phyloP scores from a whole-genome alignment of 1,140 invertebrate species.

The Trichonephila clavipes region DNA sequence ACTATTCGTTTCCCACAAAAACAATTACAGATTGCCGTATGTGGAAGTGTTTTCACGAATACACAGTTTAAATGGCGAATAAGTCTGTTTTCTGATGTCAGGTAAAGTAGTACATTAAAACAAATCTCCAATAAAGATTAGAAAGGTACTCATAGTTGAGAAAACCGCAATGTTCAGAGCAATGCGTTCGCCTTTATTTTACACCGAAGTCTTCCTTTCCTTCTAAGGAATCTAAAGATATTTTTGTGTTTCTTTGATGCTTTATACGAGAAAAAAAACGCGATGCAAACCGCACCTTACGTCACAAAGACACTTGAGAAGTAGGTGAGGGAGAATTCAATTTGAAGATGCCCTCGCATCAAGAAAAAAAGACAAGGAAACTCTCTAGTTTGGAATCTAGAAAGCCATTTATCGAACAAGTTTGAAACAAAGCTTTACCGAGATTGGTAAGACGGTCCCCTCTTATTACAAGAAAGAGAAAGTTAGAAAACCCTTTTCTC shows the following conservation, averaged over 20 bases:
- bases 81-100: not conserved
- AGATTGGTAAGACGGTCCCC: constrained; percentile 25
- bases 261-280: not conserved
- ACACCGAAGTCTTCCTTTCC: not conserved
- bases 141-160: not conserved
- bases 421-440: constrained; percentile 31
- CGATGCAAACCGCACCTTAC: not conserved
- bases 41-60: no score
- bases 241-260: constrained; percentile 19
- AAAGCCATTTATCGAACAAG: constrained; percentile 31
- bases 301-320: constrained; percentile 6
- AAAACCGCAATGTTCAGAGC: not conserved
- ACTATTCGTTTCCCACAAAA: no score
- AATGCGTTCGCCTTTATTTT: not conserved
- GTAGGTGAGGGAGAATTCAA: constrained; percentile 28
- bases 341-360: not conserved
- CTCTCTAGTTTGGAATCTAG: not conserved
- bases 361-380: not conserved
- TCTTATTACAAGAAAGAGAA: constrained; percentile 15
- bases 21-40: no score
- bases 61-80: no score
- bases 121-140: not conserved
- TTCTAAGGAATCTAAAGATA: not conserved
- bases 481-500: not conserved
- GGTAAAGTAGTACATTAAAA: not conserved